A percentile compares a stretch with the other conserved stretches of the same genome.
These are phyloP conservation scores for Clarias magur DNA, from an alignment of 2,113 vertebrate genomes.

Conservation along the genomic window DNA sequence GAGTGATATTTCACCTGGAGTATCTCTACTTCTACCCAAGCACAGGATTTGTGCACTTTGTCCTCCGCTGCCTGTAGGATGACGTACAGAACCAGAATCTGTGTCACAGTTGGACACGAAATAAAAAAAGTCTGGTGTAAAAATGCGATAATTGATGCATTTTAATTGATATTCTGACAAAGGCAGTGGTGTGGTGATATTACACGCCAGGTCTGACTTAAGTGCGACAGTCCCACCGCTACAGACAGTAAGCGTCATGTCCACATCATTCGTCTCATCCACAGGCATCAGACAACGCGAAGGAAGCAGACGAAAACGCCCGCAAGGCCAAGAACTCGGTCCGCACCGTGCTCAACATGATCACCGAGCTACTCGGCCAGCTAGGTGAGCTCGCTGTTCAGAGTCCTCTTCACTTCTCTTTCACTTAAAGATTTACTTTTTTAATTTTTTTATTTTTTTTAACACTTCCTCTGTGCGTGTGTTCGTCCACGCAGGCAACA, in stretches of 20 bases:
- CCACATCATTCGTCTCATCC: background rate
- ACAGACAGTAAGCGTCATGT: background rate
- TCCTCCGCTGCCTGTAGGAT: too few species aligned
- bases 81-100: too few species aligned
- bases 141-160: background rate
- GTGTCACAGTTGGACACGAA: too few species aligned
- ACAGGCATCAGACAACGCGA: slow-evolving; percentile 87
- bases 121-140: too few species aligned
- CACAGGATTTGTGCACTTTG: too few species aligned
- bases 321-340: slow-evolving; percentile 92
- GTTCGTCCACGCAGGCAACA: slow-evolving; percentile 75
- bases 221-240: background rate
- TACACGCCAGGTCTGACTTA: background rate
- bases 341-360: slow-evolving; percentile 80
- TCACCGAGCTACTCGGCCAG: slow-evolving; percentile 82
- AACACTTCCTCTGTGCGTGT: background rate
- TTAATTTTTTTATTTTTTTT: background rate
- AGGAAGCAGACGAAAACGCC: slow-evolving; percentile 91
- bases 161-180: background rate
- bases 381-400: slow-evolving; percentile 74
- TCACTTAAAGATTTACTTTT: background rate
- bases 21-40: too few species aligned
- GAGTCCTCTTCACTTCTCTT: background rate
- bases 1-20: too few species aligned
- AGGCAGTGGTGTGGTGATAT: background rate